phyloP scores from a whole-genome alignment of 1,140 invertebrate genomes.

The Danaus melanippus region DNA sequence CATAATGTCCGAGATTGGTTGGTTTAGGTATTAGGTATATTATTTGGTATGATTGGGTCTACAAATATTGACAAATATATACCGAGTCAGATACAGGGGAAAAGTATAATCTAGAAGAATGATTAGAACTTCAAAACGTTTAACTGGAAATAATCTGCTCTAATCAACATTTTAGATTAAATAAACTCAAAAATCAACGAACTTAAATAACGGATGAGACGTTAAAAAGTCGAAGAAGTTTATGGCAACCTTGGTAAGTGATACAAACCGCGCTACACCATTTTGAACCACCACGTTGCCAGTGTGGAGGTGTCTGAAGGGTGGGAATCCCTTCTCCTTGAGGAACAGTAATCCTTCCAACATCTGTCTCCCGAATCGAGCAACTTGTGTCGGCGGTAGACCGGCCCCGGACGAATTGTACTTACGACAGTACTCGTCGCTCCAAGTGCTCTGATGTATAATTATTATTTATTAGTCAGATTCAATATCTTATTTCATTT shows the following conservation, averaged over 20 bases:
- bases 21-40: no score
- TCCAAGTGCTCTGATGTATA: conserved; percentile 59
- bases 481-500: no score
- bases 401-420: conserved; percentile 66
- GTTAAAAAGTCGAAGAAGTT: no score
- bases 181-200: no score
- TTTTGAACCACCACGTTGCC: conserved; percentile 94
- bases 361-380: conserved; percentile 89
- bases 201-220: no score
- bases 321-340: conserved; percentile 89
- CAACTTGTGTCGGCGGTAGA: conserved; percentile 83
- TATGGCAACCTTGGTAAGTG: no score
- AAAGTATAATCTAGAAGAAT: neutral
- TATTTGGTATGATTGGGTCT: no score
- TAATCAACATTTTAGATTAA: no score
- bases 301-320: conserved; percentile 88
- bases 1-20: no score
- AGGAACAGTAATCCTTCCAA: conserved; percentile 90
- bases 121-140: no score
- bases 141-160: no score
- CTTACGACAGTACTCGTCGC: conserved; percentile 59
- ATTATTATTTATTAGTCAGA: conserved; percentile 5
- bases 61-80: no score
- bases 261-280: conserved; percentile 80
- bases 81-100: neutral